These are phyloP conservation scores for Meganola albula DNA, from an alignment of 2,888 invertebrate genomes.

Conservation along the genomic window DNA sequence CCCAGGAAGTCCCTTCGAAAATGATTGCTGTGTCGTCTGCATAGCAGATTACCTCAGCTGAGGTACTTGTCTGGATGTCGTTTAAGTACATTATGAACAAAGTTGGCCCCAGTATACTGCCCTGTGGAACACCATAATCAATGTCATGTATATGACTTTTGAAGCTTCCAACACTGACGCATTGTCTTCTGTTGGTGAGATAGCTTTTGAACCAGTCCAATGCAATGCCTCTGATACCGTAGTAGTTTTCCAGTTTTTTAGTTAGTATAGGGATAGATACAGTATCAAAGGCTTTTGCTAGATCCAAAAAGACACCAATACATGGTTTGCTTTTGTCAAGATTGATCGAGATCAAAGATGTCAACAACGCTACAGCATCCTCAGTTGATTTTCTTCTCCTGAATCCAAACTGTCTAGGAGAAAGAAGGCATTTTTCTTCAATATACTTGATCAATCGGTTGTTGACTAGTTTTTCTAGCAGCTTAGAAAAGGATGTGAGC, in stretches of 20 bases:
- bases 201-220: slow-evolving; percentile 4
- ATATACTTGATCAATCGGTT: slow-evolving; percentile 1
- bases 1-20: neutral
- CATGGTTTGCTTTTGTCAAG: neutral
- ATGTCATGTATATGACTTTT: neutral
- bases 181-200: slow-evolving; percentile 2
- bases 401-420: slow-evolving; percentile 3
- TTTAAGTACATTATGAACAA: slow-evolving; percentile 7
- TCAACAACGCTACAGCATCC: slow-evolving; percentile 2
- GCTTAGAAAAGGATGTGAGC: slow-evolving; percentile 6
- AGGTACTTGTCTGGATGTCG: neutral
- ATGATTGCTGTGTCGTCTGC: slow-evolving; percentile 4
- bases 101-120: slow-evolving; percentile 7
- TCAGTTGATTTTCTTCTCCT: slow-evolving; percentile 2
- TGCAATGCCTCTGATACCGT: slow-evolving; percentile 4
- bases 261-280: too few relatives aligned
- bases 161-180: neutral
- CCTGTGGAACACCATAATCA: slow-evolving; percentile 9
- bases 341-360: neutral
- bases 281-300: too few relatives aligned
- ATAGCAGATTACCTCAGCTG: slow-evolving; percentile 1
- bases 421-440: slow-evolving; percentile 1
- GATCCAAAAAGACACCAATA: neutral
- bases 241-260: slow-evolving; percentile 4
- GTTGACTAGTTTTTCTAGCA: slow-evolving; percentile 9